Conservation (phyloP, 2,888 invertebrate species). For the Norana najaformis region DNA sequence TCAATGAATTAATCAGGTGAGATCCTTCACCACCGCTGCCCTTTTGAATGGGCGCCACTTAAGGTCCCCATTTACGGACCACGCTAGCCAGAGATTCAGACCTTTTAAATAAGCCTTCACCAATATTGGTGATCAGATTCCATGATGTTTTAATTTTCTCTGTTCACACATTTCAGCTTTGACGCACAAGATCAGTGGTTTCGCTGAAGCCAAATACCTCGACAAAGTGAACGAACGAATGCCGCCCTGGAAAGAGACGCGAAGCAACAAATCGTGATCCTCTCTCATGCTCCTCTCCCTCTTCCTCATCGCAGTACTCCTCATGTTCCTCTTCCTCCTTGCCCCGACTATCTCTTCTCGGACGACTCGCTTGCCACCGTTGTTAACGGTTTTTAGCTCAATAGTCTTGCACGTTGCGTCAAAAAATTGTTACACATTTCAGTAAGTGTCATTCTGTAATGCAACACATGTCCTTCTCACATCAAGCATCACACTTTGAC, state of each 20-base stretch:
- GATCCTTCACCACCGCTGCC: no score
- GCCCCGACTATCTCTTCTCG: not conserved
- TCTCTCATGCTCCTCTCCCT: not conserved
- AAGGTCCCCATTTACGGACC: no score
- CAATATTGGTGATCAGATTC: no score
- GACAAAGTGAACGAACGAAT: slow-evolving; percentile 99
- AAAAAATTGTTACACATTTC: not conserved
- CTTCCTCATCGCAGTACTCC: not conserved
- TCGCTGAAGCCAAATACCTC: slow-evolving; percentile 97
- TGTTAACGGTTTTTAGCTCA: not conserved
- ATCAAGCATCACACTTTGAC: not conserved
- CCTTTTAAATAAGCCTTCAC: no score
- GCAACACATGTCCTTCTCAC: not conserved
- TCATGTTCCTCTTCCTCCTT: not conserved
- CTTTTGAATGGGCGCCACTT: no score
- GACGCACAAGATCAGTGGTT: slow-evolving; percentile 92
- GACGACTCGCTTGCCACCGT: not conserved
- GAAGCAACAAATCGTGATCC: slow-evolving; percentile 26
- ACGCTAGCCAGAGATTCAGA: no score
- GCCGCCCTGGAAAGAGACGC: slow-evolving; percentile 75
- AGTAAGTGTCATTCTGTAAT: not conserved
- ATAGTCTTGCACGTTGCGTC: not conserved
- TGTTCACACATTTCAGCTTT: slow-evolving; percentile 56
- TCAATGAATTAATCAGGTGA: no score
- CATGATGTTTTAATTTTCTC: no score